Evolutionary conservation across 2,888 invertebrate species (phyloP).

Genomic region (Laothoe populi): DNA sequence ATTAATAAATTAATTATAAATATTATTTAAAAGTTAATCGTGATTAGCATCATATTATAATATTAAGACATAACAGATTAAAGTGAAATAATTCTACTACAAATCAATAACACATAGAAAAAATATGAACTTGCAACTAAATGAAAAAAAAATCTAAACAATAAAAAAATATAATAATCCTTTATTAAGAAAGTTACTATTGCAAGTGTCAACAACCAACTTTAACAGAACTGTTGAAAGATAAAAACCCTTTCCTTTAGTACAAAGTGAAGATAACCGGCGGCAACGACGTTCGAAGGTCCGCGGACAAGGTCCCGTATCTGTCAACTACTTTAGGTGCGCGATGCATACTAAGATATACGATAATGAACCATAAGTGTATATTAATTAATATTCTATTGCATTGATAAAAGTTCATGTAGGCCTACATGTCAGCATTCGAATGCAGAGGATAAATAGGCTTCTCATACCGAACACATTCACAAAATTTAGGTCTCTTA

Average conservation of each 20-base stretch:
- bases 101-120: background rate
- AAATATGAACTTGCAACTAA: background rate
- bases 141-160: too few relatives aligned
- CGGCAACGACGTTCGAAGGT: background rate
- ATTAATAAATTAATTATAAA: slow-evolving; percentile 8
- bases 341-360: background rate
- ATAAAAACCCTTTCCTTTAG: background rate
- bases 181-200: too few relatives aligned
- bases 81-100: background rate
- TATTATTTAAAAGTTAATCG: too few relatives aligned
- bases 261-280: background rate
- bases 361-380: too few relatives aligned
- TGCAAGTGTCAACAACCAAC: too few relatives aligned
- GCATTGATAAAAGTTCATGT: too few relatives aligned
- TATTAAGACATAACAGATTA: background rate
- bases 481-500: too few relatives aligned
- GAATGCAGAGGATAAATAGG: too few relatives aligned
- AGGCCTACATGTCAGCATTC: too few relatives aligned
- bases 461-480: too few relatives aligned
- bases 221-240: background rate
- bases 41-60: slow-evolving; percentile 7
- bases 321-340: background rate
- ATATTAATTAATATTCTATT: too few relatives aligned
- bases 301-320: background rate
- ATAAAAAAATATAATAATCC: too few relatives aligned